Evolutionary conservation across 2,113 vertebrate species (phyloP).

Genomic region (Tupaia tana): DNA sequence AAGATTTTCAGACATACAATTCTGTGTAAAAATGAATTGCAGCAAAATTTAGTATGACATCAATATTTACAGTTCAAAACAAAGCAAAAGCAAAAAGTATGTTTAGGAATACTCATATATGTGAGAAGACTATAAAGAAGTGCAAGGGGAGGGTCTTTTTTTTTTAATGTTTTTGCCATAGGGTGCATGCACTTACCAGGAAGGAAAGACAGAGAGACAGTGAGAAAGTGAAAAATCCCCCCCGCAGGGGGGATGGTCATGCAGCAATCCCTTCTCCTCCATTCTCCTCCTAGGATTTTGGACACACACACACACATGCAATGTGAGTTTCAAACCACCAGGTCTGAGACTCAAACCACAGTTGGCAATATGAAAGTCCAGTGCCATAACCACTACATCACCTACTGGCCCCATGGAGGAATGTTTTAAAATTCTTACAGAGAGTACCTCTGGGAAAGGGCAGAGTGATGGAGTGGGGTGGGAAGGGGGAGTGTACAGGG

Average conservation of each 20-base stretch:
- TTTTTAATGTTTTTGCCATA: no score
- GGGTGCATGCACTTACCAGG: no score
- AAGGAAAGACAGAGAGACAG: no score
- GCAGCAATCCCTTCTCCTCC: no score
- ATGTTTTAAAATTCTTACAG: neutral
- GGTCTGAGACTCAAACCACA: no score
- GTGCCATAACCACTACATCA: no score
- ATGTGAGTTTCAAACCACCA: no score
- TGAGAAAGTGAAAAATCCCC: no score
- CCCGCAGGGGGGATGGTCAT: no score
- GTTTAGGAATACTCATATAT: neutral
- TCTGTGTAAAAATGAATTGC: constrained; percentile 29
- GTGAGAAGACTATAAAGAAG: constrained; percentile 3
- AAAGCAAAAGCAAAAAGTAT: neutral
- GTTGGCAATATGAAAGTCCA: no score
- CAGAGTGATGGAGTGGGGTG: neutral
- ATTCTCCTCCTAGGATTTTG: no score
- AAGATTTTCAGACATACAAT: neutral
- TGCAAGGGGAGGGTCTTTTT: neutral
- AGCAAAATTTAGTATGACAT: neutral
- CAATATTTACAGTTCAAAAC: neutral
- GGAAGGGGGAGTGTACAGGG: neutral
- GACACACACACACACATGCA: no score
- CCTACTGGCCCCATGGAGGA: neutral
- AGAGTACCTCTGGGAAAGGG: neutral